Evolutionary conservation across 2,888 invertebrate species (phyloP), one percentile per base, ranked within the genome.

Genomic region (Therioaphis trifolii): DNA sequence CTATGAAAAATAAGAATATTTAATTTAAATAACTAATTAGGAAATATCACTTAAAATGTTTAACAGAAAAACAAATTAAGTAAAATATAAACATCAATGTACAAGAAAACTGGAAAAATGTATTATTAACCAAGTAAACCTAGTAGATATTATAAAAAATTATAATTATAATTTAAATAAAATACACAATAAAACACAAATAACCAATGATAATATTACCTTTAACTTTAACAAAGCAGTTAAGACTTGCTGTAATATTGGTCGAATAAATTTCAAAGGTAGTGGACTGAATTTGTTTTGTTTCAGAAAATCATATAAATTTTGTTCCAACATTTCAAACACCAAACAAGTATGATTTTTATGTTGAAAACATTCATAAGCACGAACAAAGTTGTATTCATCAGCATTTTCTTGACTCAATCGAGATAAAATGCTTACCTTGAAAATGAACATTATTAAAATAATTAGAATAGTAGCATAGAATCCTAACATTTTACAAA

Each of bases 281-380:
- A 99, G 91, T 86, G 99, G 99, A 88, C 97, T 97, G 91, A 99
- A 99, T 91, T 99, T 99, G 91, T 99, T 99, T 90, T 98, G 98
- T 89, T 99, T 99, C 87, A 99, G 93, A 90, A 99, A 99, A 91
- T 99, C 99, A 90, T 99, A 99, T 87, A 99, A 92, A 90, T 99
- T 99, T 91, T 99, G 99, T 89, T 99, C 99, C 88, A 99, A 93
- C 98, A 99, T 99, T 91, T 99, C 99, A 89, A 99, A 99, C 88
- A 99, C 99, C 90, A 99, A 92, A 90, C 99, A 99, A 84, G 99
- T 99, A 91, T 99, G 99, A 89, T 97, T 98, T 90, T 98, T 98
- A 90, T 99, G 99, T 91, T 98, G 97, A 91, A 99, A 99, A 91
- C 99, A 99, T 90, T 99, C 99, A 90, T 97, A 98, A 72, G 99